Evolutionary conservation across 35 echinoderm and acorn worm genomes (phyloP), one percentile per base, ranked within the genome.

Genomic region (Apostichopus parvimensis): DNA sequence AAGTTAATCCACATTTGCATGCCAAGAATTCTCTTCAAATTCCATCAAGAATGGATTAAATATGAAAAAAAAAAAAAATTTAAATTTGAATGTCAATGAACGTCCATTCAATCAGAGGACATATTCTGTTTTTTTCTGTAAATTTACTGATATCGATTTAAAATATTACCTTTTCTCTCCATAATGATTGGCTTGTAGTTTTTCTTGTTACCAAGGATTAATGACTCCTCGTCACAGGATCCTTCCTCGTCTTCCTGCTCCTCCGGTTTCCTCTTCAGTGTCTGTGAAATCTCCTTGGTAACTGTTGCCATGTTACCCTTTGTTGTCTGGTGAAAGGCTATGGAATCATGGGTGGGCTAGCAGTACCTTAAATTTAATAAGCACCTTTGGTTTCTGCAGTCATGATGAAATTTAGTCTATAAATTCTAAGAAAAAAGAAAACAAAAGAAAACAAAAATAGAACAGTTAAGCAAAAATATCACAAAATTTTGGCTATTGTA

Each of bases 381-480:
- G 81, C 81, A 84, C 81, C 81, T 58, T 84, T 84, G 56, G 56
- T 84, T 84, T 84, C 81, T 25, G 57, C 18, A 58, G 81, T 84
- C 81, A 84, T 84, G 18, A 18, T 84, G 57, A 84, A 84, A 84
- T 58, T 84, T 20, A 58, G 58, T 84, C 56, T 84, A 55, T 59
- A 18, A 6, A 59, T 84, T 34, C 56, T 20, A 6, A 55, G 6
- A 58, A 59, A 59, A 18, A 6, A 84, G 4, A 84, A 21, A 84
- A 80, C 7, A 80, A 80, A 84, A 80, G 0, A 80, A 80, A 80
- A 53, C 22, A 61, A 61, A 8, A 61, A 61, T 8, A 61, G 8
- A 61, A 9, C 12, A 61, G 12, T 61, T 61, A 61, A 8, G 8
- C 7, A 61, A 61, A 12, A 61, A 61, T 61, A 61, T 61, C 58